Evolutionary conservation across 2,797 vertebrate species (phyloP).

Genomic region (Potorous gilbertii): DNA sequence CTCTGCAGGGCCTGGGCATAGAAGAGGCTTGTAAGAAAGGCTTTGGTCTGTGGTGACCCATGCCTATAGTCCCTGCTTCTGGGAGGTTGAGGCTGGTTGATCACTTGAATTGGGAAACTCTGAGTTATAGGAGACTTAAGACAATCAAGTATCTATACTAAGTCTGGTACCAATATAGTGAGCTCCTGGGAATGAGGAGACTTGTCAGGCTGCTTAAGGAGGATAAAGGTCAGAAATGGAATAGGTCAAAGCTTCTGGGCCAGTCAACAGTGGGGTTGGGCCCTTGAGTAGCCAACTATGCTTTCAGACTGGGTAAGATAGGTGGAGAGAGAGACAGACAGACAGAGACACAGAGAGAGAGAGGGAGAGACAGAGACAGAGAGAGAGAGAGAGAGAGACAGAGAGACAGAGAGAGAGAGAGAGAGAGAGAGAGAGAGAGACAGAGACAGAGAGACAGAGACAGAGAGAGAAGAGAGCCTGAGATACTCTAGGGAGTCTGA

Average conservation of each 20-base stretch:
- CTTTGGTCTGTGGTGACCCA: background rate
- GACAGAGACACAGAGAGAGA: no score
- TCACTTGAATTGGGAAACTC: background rate
- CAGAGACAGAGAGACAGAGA: no score
- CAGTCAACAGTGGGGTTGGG: background rate
- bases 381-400: no score
- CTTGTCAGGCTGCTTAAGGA: background rate
- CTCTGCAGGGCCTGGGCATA: background rate
- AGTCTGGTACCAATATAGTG: background rate
- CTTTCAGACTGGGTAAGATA: background rate
- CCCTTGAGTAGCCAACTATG: no score
- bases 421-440: no score
- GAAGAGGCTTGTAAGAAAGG: background rate
- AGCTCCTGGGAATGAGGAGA: background rate
- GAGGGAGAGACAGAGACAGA: no score
- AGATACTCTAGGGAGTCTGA: no score
- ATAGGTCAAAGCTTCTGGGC: background rate
- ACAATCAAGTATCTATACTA: background rate
- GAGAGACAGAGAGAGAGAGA: no score
- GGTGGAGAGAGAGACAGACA: background rate
- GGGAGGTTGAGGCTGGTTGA: background rate
- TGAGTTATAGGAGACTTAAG: background rate
- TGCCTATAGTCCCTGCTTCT: background rate
- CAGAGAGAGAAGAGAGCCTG: no score
- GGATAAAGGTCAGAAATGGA: background rate